Conservation (phyloP, 1,140 invertebrate species). For the Paralvinella palmiformis region DNA sequence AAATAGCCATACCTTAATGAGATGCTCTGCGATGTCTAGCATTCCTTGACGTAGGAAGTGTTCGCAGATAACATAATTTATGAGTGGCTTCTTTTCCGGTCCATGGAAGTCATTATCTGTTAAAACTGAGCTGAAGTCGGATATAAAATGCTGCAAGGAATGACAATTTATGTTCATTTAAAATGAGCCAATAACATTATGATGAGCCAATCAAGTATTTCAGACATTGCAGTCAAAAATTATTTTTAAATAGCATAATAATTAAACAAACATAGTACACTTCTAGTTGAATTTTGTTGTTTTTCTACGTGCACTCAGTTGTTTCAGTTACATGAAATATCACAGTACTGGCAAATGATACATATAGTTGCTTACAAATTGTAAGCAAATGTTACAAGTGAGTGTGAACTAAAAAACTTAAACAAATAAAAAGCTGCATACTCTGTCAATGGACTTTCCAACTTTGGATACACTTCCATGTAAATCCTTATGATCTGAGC, state of each 20-base stretch:
- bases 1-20: constrained; percentile 59
- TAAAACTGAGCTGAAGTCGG: constrained; percentile 82
- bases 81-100: constrained; percentile 67
- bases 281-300: neutral
- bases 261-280: neutral
- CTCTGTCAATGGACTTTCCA: constrained; percentile 89
- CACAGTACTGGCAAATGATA: neutral
- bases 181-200: no score
- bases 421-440: constrained; percentile 40
- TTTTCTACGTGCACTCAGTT: no score
- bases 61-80: constrained; percentile 94
- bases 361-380: neutral
- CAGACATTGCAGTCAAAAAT: no score
- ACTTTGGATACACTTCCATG: constrained; percentile 93
- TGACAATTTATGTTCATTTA: no score
- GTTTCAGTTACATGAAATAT: neutral
- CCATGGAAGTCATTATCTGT: constrained; percentile 79
- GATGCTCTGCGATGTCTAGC: constrained; percentile 77
- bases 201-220: no score
- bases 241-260: no score
- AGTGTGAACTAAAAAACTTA: neutral
- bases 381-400: neutral
- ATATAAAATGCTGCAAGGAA: constrained; percentile 85
- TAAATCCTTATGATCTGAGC: constrained; percentile 62
- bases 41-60: constrained; percentile 92